Evolutionary conservation across 1,140 invertebrate species (phyloP), one percentile per base, ranked within the genome.

Genomic region (Formica selysi): DNA sequence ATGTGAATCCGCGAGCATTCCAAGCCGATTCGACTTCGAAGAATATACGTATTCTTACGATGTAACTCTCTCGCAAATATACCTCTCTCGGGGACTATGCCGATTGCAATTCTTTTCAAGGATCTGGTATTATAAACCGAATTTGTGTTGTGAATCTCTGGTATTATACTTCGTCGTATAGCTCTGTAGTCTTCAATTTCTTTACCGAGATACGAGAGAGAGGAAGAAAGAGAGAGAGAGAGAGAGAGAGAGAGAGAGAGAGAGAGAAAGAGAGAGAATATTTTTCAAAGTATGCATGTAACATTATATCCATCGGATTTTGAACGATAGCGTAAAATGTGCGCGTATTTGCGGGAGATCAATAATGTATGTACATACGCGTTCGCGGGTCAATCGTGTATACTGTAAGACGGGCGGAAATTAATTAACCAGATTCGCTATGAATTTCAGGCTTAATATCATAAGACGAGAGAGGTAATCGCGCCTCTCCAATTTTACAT

Each of bases 391-490:
- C 61, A 67, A 29, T n/a, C 13, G 11, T 11, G 44, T 16, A 16
- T 3, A 32, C 32, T 32, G 32, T 32, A 29, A 70, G 76, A 67
- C 61, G 54, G 70, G 32, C 16, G 41, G 22, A 59, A 83, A 87
- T 87, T 87, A 87, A 87, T 87, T 87, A 70, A 85, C 29, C 70
- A n/a, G 57, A 85, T 78, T 67, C 54, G 29, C 62, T 54, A 62
- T 85, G 64, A 85, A 87, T 87, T 76, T 76, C 62, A 85, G 38
- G 41, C 19, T 87, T 87, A 85, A 83, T 86, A 71, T 48, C 65
- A 22, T 48, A 79, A 80, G 76, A 86, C 76, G 59, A 41, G 79
- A 22, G 19, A 64, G 38, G 26, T 59, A 61, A 87, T 87, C 74
- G 32, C 80, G 16, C 26, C 48, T 68, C 41, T 26, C 48, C 48